phyloP scores from a whole-genome alignment of 2,797 vertebrate genomes.

The Acanthopagrus latus region DNA sequence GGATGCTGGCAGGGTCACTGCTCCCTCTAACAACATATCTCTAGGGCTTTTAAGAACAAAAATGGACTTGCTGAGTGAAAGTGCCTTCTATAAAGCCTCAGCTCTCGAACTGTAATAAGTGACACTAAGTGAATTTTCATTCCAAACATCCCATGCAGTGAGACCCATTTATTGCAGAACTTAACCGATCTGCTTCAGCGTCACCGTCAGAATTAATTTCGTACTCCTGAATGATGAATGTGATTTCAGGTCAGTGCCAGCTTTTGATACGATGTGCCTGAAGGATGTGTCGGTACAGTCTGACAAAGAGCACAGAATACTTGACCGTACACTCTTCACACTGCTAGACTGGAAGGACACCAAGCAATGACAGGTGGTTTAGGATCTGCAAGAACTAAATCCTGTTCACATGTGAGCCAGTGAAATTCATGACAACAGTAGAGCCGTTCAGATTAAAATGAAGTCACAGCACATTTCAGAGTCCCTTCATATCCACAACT shows the following conservation, averaged over 20 bases:
- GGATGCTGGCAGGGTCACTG: constrained; percentile 42
- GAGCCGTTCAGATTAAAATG: constrained; percentile 9
- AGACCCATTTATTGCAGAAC: constrained; percentile 10
- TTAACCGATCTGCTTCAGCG: constrained; percentile 1
- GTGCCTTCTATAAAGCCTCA: constrained; percentile 69
- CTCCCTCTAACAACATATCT: constrained; percentile 22
- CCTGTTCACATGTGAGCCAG: constrained; percentile 36
- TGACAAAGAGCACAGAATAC: constrained; percentile 24
- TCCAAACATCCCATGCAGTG: constrained; percentile 44
- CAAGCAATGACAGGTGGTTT: constrained; percentile 47
- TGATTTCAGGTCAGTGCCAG: constrained; percentile 28
- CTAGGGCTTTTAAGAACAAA: constrained; percentile 32
- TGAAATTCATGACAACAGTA: constrained; percentile 10
- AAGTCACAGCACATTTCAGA: constrained; percentile 35
- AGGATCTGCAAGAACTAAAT: constrained; percentile 36
- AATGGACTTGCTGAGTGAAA: constrained; percentile 42
- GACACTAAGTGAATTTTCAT: constrained; percentile 57
- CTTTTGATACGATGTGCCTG: constrained; percentile 32
- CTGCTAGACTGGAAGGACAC: constrained; percentile 33
- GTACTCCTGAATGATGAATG: not conserved
- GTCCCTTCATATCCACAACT: constrained; percentile 11
- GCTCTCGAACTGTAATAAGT: constrained; percentile 28
- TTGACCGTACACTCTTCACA: constrained; percentile 19
- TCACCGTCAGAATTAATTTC: constrained; percentile 2
- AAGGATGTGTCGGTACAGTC: constrained; percentile 8